phyloP scores from a whole-genome alignment of 1,140 invertebrate species.

The Lepidurus packardi region DNA sequence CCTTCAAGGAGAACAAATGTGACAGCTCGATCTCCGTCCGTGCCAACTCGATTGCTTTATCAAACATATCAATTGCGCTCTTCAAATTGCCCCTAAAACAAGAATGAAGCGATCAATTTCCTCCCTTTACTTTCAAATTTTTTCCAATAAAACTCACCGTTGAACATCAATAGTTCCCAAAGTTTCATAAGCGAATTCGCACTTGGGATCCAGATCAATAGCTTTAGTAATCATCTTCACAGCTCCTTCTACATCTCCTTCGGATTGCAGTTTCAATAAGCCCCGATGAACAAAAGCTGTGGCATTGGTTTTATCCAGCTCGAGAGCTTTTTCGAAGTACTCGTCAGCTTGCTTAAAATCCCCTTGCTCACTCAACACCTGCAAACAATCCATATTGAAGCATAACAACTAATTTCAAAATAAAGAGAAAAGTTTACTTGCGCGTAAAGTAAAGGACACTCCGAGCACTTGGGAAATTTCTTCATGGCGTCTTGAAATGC shows the following conservation, averaged over 20 bases:
- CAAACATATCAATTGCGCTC: constrained; percentile 74
- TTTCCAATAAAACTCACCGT: constrained; percentile 54
- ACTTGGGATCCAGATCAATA: constrained; percentile 80
- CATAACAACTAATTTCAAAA: constrained; percentile 32
- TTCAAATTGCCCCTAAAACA: constrained; percentile 68
- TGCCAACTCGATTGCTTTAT: constrained; percentile 78
- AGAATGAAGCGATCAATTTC: constrained; percentile 22
- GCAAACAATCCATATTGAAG: constrained; percentile 34
- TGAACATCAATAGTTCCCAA: constrained; percentile 89
- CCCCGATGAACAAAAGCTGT: constrained; percentile 78
- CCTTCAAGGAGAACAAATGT: constrained; percentile 75
- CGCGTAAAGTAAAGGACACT: constrained; percentile 75
- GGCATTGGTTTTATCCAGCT: constrained; percentile 78
- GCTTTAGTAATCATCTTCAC: constrained; percentile 72
- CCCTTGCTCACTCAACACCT: constrained; percentile 70
- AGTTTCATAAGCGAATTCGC: constrained; percentile 91
- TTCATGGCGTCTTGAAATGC: constrained; percentile 68
- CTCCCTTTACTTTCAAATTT: neutral
- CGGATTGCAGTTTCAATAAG: constrained; percentile 73
- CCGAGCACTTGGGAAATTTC: constrained; percentile 74
- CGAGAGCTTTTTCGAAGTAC: constrained; percentile 71
- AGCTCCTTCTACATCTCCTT: constrained; percentile 69
- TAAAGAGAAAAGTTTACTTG: constrained; percentile 53
- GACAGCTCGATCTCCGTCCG: constrained; percentile 79
- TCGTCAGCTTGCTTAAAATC: constrained; percentile 74